Evolutionary conservation across 2,113 vertebrate species (phyloP).

Genomic region (Isichthys henryi): DNA sequence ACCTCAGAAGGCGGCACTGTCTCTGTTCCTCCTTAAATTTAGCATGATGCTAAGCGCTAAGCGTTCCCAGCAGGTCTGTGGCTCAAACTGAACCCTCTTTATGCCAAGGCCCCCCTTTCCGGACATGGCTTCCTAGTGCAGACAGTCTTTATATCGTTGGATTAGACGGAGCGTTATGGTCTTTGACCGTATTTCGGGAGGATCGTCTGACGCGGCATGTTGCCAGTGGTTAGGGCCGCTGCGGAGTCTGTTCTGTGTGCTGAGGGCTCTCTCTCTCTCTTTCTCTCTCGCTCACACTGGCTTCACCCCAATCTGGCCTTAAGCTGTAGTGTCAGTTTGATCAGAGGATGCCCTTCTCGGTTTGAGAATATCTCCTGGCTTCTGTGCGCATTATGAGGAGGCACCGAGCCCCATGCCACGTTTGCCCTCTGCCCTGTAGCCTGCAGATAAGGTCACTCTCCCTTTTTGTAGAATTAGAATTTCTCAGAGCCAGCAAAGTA

Average conservation of each 20-base stretch:
- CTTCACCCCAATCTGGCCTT: not conserved
- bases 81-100: not conserved
- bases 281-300: not conserved
- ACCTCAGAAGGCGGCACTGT: not conserved
- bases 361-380: not conserved
- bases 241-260: not conserved
- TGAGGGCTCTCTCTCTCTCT: not conserved
- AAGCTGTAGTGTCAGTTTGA: not conserved
- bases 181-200: not conserved
- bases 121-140: not conserved
- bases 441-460: not conserved
- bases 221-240: not conserved
- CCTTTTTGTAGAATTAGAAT: not conserved
- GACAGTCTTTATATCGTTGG: not conserved
- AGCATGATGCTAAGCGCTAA: not conserved
- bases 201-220: not conserved
- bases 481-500: not conserved
- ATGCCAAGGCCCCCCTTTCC: not conserved
- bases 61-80: not conserved
- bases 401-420: not conserved
- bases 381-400: not conserved
- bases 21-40: not conserved
- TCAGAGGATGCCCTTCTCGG: not conserved
- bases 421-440: not conserved
- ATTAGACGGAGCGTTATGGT: not conserved